Evolutionary conservation across 2,113 vertebrate genomes (phyloP), one percentile per base, ranked within the genome.

Genomic region (Agapornis roseicollis): DNA sequence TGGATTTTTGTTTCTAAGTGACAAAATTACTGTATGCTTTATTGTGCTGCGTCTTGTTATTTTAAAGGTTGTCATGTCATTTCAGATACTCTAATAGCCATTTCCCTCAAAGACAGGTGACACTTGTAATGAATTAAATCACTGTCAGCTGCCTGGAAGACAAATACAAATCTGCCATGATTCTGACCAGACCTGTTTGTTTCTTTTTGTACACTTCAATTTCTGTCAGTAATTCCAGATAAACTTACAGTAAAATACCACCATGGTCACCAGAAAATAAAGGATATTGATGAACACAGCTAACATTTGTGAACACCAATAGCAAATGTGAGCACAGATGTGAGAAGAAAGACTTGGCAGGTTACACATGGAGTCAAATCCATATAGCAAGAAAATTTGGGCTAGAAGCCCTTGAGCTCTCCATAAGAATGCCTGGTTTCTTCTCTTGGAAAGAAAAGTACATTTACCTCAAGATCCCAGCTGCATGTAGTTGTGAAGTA

Each of bases 241-340:
- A 74, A 49, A 44, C 63, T 89, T 56, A 31, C 22, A 70, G 29
- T 33, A 37, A 80, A 93, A 27, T 37, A 47, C 31, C 56, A 0
- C 31, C 2, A 1, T 14, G 13, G 9, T 78, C 42, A 53, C 14
- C 10, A 49, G 39, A 44, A 91, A 41, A 1, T 11, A 29, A 70
- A 58, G 6, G 7, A 5, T 47, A 41, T 49, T 49, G 50, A 27
- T 13, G 49, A 77, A 52, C 13, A 63, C 35, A 44, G 28, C 4
- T 50, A 71, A 3, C 22, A 53, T 19, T 55, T 61, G 18, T 13
- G 31, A 84, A 50, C 10, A 58, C 9, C 31, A 72, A 7, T 9
- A 71, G 7, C 20, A 88, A 68, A 58, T 4, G 7, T 5, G 12
- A 24, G 5, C 31, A 60, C 0, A 63, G 2, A 31, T 0, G 9